Evolutionary conservation across 2,797 vertebrate genomes (phyloP), one percentile per base, ranked within the genome.

Genomic region (Coreius guichenoti): DNA sequence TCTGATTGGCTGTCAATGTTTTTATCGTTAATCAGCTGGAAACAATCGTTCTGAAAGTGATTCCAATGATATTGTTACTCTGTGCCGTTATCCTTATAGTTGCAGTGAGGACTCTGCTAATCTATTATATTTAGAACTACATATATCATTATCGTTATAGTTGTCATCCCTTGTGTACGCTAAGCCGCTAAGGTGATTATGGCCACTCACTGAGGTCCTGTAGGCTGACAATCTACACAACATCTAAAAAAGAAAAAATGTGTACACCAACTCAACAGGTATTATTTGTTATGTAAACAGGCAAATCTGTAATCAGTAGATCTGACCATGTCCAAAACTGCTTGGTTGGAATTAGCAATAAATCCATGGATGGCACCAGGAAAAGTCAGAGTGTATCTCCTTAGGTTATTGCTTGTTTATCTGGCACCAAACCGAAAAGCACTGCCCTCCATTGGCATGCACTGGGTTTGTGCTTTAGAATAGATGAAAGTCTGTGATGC

Each of bases 401-500:
- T 31, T 33, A 67, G 33, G 12, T 47, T 70, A 23, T 36, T 75
- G 74, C 23, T 69, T 69, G 67, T 74, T 74, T 58, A 79, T 36
- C 49, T 49, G 45, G 29, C 33, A 68, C 45, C 58, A 17, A 79
- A 51, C 9, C 11, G 47, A 61, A 76, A 80, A 81, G 63, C 45
- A 29, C 21, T 43, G 1, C 67, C 75, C 61, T 82, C 80, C 63
- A 26, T 23, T 68, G 39, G 61, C 76, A 81, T 0, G 11, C 31
- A 16, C 68, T 33, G 47, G 26, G 45, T 54, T 49, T 63, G 74
- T 87, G 81, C 63, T 49, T 47, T 77, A 70, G 68, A 67, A 58
- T 68, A 45, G 67, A 19, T 74, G 68, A 43, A 31, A 80, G 84
- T 79, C 54, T 82, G 79, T 47, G 74, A 92, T 92, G 92, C 92